Conservation (phyloP, 2,797 vertebrate genomes). For the Agapornis canus region DNA sequence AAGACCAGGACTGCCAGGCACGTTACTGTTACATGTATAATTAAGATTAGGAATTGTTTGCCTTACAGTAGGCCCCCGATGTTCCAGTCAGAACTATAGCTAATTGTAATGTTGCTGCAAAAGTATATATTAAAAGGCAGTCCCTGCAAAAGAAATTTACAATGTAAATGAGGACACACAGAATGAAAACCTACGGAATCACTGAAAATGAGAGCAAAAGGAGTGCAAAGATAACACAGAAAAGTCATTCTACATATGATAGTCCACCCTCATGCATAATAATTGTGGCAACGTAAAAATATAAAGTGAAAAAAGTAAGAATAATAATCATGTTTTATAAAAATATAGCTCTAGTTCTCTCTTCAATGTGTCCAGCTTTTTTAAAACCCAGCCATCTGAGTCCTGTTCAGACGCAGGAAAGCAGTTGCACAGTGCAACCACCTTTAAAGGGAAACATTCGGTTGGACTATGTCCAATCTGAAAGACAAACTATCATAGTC, state of each 20-base stretch:
- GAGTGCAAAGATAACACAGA: background rate
- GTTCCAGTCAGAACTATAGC: background rate
- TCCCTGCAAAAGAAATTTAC: background rate
- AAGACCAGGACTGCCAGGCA: background rate
- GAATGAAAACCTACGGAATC: background rate
- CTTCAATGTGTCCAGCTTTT: background rate
- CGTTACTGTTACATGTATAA: fast-evolving
- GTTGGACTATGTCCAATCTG: background rate
- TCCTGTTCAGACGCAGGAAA: background rate
- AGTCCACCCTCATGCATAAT: background rate
- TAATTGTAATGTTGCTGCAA: background rate
- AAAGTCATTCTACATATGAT: background rate
- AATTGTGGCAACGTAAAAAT: background rate
- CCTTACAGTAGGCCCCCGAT: background rate
- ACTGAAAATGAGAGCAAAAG: background rate
- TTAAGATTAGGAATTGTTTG: background rate
- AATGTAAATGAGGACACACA: background rate
- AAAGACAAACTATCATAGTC: background rate
- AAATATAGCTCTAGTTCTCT: background rate
- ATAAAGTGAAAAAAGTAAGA: background rate
- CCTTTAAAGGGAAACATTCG: background rate
- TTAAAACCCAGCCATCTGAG: background rate
- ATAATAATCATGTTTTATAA: background rate
- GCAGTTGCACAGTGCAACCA: background rate
- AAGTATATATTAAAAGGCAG: background rate